Evolutionary conservation across 2,113 vertebrate species (phyloP).

Genomic region (Lophura nycthemera): DNA sequence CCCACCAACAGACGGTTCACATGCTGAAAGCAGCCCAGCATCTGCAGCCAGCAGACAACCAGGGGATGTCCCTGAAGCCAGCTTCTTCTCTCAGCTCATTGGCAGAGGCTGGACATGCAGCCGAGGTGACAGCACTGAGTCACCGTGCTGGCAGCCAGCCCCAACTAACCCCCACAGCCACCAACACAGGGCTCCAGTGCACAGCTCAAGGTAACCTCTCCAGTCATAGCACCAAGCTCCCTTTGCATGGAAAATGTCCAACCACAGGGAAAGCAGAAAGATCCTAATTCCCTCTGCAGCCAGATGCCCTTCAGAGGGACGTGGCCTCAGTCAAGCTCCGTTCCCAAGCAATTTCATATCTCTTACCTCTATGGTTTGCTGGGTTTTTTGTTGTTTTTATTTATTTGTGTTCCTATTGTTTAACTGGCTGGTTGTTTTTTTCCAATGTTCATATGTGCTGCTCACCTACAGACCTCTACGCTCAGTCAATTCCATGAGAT

Average conservation of each 20-base stretch:
- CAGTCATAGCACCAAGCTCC: not conserved
- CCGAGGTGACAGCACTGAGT: constrained; percentile 13
- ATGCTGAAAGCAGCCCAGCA: accelerated
- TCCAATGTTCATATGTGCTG: not conserved
- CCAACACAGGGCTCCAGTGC: not conserved
- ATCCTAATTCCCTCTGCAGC: not conserved
- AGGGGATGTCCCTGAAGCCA: not conserved
- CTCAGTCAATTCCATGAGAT: not conserved
- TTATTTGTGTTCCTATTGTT: not conserved
- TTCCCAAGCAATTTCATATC: not conserved
- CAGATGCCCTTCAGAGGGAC: not conserved
- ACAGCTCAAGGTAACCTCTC: not conserved
- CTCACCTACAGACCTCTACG: not conserved
- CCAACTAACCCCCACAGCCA: not conserved
- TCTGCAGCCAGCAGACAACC: not conserved
- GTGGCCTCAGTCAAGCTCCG: not conserved
- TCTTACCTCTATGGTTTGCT: not conserved
- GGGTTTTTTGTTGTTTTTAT: not conserved
- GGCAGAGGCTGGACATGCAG: not conserved
- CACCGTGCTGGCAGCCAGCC: not conserved
- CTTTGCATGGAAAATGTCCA: not conserved
- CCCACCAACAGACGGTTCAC: not conserved
- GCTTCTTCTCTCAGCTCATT: not conserved
- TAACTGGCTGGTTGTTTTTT: not conserved
- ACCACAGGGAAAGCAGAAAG: accelerated